These are phyloP conservation scores for Aplysina aerophoba DNA, from an alignment of 37 sponge, comb jelly and placozoan species.

Conservation along the genomic window DNA sequence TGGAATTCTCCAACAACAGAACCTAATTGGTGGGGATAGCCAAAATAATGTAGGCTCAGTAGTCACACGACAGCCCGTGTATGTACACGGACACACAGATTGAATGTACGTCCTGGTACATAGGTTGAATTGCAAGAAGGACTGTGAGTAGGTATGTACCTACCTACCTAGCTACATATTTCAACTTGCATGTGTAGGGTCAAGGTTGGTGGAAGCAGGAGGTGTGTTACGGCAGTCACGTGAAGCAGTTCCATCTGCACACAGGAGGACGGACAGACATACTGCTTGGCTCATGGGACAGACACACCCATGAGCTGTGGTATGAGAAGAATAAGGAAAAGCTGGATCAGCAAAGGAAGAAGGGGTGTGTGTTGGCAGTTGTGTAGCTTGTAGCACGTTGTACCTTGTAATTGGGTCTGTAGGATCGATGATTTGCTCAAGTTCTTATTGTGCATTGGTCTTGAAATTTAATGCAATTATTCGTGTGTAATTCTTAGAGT, in stretches of 20 bases:
- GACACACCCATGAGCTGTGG: slow-evolving; percentile 64
- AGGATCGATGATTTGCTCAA: too few relatives aligned
- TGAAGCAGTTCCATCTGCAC: slow-evolving; percentile 64
- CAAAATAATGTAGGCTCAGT: too few relatives aligned
- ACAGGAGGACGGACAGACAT: slow-evolving; percentile 30
- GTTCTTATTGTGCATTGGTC: not conserved
- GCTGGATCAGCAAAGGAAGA: not conserved
- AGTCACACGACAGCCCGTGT: too few relatives aligned
- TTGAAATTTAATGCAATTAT: not conserved
- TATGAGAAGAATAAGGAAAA: slow-evolving; percentile 46
- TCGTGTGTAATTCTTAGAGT: not conserved
- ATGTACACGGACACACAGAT: too few relatives aligned
- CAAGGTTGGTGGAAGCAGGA: slow-evolving; percentile 82
- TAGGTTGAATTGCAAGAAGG: too few relatives aligned
- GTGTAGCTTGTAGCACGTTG: not conserved
- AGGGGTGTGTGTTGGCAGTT: slow-evolving; percentile 18
- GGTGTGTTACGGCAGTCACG: slow-evolving; percentile 63
- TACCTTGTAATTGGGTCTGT: too few relatives aligned
- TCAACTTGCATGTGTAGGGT: not conserved
- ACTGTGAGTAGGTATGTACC: too few relatives aligned
- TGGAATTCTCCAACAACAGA: too few relatives aligned
- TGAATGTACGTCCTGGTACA: too few relatives aligned
- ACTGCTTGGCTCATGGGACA: slow-evolving; percentile 61
- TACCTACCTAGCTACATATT: not conserved
- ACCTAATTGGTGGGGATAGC: too few relatives aligned